These are phyloP conservation scores for Cynopterus brachyotis DNA, from an alignment of 2,113 vertebrate species.

Conservation along the genomic window DNA sequence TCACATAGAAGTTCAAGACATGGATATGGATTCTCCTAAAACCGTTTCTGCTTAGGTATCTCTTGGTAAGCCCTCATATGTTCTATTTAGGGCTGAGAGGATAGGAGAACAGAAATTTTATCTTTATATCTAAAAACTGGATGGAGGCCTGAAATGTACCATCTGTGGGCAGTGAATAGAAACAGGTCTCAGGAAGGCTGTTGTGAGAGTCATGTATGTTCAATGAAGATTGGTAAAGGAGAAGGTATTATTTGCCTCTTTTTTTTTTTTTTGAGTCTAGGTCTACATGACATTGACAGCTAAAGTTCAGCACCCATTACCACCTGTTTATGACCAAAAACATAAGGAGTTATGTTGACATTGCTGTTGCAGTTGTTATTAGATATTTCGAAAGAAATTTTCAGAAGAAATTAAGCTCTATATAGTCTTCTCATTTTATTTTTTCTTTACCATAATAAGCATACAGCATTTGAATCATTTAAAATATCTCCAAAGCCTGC, in stretches of 20 bases:
- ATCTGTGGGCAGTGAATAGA: not conserved
- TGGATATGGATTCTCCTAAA: not conserved
- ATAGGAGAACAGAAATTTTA: not conserved
- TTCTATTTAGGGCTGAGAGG: not conserved
- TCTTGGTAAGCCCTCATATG: not conserved
- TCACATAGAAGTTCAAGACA: not conserved
- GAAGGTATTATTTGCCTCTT: not conserved
- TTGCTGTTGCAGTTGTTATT: not conserved
- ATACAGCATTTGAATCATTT: conserved; percentile 9
- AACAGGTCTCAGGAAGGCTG: not conserved
- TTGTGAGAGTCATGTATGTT: not conserved
- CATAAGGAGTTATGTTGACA: not conserved
- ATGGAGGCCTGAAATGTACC: not conserved
- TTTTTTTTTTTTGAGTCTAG: not conserved
- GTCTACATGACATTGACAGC: rapidly evolving
- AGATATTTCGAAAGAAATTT: not conserved
- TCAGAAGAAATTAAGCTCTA: not conserved
- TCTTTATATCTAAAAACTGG: not conserved
- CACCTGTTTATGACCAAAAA: not conserved
- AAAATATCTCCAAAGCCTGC: not conserved
- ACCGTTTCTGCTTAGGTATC: not conserved
- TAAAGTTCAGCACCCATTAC: not conserved
- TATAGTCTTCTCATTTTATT: not conserved
- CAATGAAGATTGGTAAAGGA: not conserved
- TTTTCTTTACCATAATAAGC: not conserved